Evolutionary conservation across 2,797 vertebrate species (phyloP).

Genomic region (Synanceia verrucosa): DNA sequence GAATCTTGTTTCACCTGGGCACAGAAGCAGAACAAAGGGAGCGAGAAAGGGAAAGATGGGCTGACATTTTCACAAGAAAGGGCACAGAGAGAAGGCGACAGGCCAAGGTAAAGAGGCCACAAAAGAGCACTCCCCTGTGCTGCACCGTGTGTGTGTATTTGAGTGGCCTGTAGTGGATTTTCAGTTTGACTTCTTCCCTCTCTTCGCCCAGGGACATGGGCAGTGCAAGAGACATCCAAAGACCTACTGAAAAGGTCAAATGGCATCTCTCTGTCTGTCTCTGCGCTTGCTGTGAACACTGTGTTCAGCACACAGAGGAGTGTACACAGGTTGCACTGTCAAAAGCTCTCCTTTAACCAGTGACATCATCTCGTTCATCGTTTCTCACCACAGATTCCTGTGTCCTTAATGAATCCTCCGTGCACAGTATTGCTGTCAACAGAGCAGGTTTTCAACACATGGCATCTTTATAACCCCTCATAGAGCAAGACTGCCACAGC

Average conservation of each 20-base stretch:
- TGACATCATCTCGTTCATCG: conserved; percentile 11
- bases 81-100: conserved; percentile 71
- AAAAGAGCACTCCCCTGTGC: conserved; percentile 38
- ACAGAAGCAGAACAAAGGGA: conserved; percentile 36
- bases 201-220: conserved; percentile 54
- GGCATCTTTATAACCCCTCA: too few relatives aligned
- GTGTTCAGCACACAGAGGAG: conserved; percentile 39
- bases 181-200: conserved; percentile 60
- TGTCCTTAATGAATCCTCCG: not conserved
- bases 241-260: conserved; percentile 68
- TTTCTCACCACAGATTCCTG: not conserved
- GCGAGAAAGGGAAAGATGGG: conserved; percentile 42
- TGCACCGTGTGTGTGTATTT: conserved; percentile 26
- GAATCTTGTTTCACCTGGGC: conserved; percentile 51
- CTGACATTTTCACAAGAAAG: conserved; percentile 80
- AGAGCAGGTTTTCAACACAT: not conserved
- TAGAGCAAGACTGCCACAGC: too few relatives aligned
- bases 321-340: conserved; percentile 30
- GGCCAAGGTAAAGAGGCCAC: conserved; percentile 69
- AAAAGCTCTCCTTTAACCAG: conserved; percentile 18
- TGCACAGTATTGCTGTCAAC: not conserved
- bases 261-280: conserved; percentile 34
- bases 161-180: conserved; percentile 50
- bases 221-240: conserved; percentile 48
- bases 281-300: conserved; percentile 29